Evolutionary conservation across 2,113 vertebrate species (phyloP).

Genomic region (Thinocorus orbignyianus): DNA sequence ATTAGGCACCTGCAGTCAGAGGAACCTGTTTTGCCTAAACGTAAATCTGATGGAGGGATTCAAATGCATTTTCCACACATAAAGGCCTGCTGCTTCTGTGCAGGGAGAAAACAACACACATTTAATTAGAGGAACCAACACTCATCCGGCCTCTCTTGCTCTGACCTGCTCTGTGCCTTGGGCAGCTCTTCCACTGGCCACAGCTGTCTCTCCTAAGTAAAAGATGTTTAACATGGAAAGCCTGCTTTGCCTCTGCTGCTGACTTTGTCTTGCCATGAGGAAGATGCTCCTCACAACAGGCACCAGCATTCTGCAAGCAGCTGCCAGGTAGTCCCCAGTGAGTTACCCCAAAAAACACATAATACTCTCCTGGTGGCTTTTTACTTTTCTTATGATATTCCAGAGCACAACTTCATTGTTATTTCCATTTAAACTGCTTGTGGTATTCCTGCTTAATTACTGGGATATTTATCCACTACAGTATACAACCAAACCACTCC

Average conservation of each 20-base stretch:
- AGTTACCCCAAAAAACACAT: fast-evolving
- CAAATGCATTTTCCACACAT: neutral
- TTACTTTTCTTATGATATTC: neutral
- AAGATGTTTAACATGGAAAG: neutral
- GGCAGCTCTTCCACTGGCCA: neutral
- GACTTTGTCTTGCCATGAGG: neutral
- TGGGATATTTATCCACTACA: neutral
- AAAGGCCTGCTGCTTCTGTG: fast-evolving
- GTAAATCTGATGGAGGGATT: neutral
- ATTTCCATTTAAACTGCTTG: neutral
- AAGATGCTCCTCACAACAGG: neutral
- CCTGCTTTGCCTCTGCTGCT: neutral
- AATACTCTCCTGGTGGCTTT: neutral
- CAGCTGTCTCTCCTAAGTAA: neutral
- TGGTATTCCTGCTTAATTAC: neutral
- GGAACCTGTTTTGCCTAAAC: neutral
- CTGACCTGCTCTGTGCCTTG: fast-evolving
- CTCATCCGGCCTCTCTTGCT: neutral
- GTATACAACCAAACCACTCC: neutral
- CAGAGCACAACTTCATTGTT: neutral
- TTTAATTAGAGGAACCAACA: neutral
- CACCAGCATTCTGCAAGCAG: neutral
- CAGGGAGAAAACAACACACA: neutral
- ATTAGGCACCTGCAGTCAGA: neutral
- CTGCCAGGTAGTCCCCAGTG: neutral